phyloP scores from a whole-genome alignment of 1,140 invertebrate species.

The Orius insidiosus region DNA sequence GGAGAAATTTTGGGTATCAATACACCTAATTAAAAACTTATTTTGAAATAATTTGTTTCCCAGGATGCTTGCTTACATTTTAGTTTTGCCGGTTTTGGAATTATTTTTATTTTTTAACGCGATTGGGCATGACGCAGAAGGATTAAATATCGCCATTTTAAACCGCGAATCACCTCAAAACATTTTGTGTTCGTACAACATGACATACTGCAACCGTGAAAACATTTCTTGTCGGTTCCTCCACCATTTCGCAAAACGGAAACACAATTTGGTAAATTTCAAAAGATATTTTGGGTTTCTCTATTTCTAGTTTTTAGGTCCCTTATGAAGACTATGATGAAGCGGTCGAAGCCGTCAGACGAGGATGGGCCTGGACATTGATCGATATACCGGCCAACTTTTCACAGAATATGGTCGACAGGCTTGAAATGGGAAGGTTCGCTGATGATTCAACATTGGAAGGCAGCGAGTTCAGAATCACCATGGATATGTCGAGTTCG shows the following conservation, averaged over 20 bases:
- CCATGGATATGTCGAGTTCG: slow-evolving; percentile 77
- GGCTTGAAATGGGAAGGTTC: slow-evolving; percentile 45
- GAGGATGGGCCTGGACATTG: slow-evolving; percentile 69
- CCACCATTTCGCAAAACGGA: background rate
- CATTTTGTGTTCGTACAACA: too few relatives aligned
- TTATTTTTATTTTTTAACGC: too few relatives aligned
- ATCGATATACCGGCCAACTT: slow-evolving; percentile 75
- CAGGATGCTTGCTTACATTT: too few relatives aligned
- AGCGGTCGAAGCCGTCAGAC: slow-evolving; percentile 49
- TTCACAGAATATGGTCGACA: slow-evolving; percentile 54
- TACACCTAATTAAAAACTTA: too few relatives aligned
- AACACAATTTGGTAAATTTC: slow-evolving; percentile 8
- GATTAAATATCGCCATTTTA: too few relatives aligned
- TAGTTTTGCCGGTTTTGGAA: too few relatives aligned
- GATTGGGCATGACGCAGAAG: too few relatives aligned
- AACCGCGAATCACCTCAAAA: too few relatives aligned
- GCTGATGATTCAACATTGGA: slow-evolving; percentile 61
- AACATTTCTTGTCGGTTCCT: too few relatives aligned
- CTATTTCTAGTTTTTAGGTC: slow-evolving; percentile 32
- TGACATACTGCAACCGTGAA: too few relatives aligned
- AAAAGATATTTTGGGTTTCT: background rate
- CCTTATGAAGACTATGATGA: slow-evolving; percentile 45
- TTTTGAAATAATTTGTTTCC: too few relatives aligned
- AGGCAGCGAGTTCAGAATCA: slow-evolving; percentile 63
- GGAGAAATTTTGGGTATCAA: slow-evolving; percentile 62